A percentile compares a stretch with the other conserved stretches of the same genome.
Conservation (phyloP, 2,113 vertebrate genomes). For the Pseudorectes ferrugineus region DNA sequence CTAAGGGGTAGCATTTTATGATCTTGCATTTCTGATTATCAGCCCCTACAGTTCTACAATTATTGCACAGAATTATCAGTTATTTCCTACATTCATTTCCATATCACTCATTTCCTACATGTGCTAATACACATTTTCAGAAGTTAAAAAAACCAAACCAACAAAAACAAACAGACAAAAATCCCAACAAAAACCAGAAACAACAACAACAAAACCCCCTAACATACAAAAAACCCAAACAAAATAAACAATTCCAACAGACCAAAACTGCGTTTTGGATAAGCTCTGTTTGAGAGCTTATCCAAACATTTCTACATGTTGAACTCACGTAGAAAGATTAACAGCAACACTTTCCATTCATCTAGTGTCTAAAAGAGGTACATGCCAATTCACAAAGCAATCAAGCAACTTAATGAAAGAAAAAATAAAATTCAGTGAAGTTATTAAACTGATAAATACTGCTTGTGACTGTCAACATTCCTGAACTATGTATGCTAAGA, state of each 20-base stretch:
- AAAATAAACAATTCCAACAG: background rate
- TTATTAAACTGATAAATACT: background rate
- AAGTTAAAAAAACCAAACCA: background rate
- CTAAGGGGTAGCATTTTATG: background rate
- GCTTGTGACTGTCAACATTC: background rate
- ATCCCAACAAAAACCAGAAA: background rate
- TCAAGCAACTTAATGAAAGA: background rate
- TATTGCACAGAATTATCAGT: background rate
- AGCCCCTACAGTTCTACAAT: background rate
- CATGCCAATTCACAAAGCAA: background rate
- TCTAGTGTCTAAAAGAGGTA: background rate
- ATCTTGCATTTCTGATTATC: background rate
- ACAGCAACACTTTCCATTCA: background rate
- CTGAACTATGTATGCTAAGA: background rate
- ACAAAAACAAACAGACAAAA: background rate
- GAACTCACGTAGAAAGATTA: background rate
- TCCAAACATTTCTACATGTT: background rate
- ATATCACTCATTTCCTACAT: background rate
- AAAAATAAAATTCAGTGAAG: background rate
- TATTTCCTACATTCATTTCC: background rate
- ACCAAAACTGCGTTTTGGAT: background rate
- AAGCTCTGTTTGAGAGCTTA: background rate
- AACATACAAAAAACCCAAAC: background rate
- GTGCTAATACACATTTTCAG: background rate
- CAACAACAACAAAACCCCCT: too few relatives aligned